Percentiles rank a stretch among this genome's conserved stretches.
Evolutionary conservation across 2,113 vertebrate genomes (phyloP).

Genomic region (Syrrhaptes paradoxus): DNA sequence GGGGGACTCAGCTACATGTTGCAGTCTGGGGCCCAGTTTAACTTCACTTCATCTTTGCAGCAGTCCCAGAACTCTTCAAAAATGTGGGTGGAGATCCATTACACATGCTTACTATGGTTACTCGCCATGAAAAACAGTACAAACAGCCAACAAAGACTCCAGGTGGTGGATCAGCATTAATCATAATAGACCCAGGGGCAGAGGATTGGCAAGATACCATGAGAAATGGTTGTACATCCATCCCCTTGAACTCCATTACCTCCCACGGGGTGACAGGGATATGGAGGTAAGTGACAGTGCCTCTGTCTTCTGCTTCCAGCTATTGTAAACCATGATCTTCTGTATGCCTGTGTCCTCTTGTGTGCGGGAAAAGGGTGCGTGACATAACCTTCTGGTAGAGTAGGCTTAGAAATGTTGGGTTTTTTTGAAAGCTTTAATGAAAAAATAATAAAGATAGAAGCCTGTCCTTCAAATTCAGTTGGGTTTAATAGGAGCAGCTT

Average conservation of each 20-base stretch:
- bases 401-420: neutral
- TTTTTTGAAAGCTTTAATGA: neutral
- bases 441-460: neutral
- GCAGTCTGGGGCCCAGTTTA: neutral
- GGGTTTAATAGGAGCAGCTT: neutral
- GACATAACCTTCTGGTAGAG: neutral
- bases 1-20: neutral
- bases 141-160: slow-evolving; percentile 4
- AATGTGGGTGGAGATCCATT: slow-evolving; percentile 27
- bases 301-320: neutral
- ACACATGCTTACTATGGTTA: slow-evolving; percentile 47
- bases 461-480: neutral
- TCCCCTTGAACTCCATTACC: neutral
- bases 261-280: neutral
- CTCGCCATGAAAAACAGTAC: slow-evolving; percentile 20
- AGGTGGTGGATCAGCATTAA: slow-evolving; percentile 44
- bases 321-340: neutral
- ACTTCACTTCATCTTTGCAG: neutral
- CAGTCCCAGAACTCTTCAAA: slow-evolving; percentile 3
- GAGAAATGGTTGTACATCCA: neutral
- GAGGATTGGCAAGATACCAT: neutral
- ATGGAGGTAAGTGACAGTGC: neutral
- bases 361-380: neutral
- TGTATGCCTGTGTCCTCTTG: neutral
- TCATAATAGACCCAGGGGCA: neutral